Evolutionary conservation across 1,140 invertebrate genomes (phyloP).

Genomic region (Mercenaria mercenaria): DNA sequence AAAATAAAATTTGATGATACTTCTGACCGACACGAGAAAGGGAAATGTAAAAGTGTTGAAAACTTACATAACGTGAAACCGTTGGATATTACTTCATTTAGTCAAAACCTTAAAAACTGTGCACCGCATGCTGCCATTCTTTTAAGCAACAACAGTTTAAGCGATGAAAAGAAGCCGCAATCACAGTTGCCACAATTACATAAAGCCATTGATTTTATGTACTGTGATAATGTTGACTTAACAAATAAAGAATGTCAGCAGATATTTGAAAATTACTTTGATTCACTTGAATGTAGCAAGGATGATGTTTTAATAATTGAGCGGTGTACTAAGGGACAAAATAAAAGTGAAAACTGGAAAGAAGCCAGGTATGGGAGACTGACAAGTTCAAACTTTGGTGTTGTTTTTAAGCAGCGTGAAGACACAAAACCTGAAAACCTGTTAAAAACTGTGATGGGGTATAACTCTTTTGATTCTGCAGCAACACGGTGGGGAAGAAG

Average conservation of each 20-base stretch:
- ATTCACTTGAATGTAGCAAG: too few relatives aligned
- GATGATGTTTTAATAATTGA: too few relatives aligned
- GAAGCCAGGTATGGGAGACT: not conserved
- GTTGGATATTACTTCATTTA: not conserved
- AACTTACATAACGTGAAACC: not conserved
- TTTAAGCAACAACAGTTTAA: too few relatives aligned
- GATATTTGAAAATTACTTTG: too few relatives aligned
- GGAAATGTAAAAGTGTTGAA: not conserved
- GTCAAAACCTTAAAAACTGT: too few relatives aligned
- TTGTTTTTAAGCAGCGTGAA: not conserved
- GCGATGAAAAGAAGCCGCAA: too few relatives aligned
- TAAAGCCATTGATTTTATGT: too few relatives aligned
- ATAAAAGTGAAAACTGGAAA: not conserved
- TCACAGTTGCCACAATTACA: too few relatives aligned
- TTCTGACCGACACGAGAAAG: not conserved
- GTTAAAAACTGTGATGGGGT: not conserved
- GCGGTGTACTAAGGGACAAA: not conserved
- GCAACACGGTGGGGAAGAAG: slow-evolving; percentile 27
- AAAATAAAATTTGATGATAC: not conserved
- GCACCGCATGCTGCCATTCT: too few relatives aligned
- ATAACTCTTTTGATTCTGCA: not conserved
- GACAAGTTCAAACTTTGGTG: slow-evolving; percentile 41
- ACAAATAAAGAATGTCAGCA: too few relatives aligned
- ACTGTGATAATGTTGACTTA: too few relatives aligned
- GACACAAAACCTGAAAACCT: not conserved